Conservation (phyloP, 2,797 vertebrate species). For the Phoebastria nigripes region DNA sequence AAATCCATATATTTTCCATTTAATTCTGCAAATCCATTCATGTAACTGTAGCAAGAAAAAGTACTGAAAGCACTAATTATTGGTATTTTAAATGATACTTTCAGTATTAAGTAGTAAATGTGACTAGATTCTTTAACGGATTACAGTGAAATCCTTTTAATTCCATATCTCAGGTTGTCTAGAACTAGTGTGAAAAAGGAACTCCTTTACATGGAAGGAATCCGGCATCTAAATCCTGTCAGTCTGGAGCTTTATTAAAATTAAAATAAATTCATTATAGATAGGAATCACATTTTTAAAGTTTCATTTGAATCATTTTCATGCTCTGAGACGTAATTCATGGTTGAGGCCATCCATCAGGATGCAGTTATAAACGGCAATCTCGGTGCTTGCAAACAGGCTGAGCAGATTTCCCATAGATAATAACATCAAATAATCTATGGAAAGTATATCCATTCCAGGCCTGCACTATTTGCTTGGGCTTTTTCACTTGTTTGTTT, state of each 20-base stretch:
- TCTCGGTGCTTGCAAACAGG: not conserved
- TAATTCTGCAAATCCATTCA: not conserved
- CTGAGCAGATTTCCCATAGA: not conserved
- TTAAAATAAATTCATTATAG: not conserved
- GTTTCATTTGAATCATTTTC: not conserved
- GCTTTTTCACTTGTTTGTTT: not conserved
- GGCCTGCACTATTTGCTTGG: not conserved
- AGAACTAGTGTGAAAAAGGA: not conserved
- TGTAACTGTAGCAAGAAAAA: not conserved
- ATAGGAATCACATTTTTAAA: not conserved
- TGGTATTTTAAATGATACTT: not conserved
- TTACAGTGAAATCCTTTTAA: not conserved
- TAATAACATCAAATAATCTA: not conserved
- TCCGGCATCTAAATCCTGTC: not conserved
- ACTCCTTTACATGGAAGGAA: not conserved
- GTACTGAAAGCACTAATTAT: not conserved
- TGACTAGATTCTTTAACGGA: not conserved
- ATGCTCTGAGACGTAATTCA: not conserved
- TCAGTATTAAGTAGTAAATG: not conserved
- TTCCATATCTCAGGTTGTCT: not conserved
- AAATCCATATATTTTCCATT: constrained; percentile 28
- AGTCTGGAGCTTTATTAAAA: not conserved
- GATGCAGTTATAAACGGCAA: not conserved
- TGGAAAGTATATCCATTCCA: not conserved
- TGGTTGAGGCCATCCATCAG: not conserved